A percentile compares a stretch with the other conserved stretches of the same genome.
phyloP scores from a whole-genome alignment of 2,113 vertebrate species.

The Cyprinodon variegatus region DNA sequence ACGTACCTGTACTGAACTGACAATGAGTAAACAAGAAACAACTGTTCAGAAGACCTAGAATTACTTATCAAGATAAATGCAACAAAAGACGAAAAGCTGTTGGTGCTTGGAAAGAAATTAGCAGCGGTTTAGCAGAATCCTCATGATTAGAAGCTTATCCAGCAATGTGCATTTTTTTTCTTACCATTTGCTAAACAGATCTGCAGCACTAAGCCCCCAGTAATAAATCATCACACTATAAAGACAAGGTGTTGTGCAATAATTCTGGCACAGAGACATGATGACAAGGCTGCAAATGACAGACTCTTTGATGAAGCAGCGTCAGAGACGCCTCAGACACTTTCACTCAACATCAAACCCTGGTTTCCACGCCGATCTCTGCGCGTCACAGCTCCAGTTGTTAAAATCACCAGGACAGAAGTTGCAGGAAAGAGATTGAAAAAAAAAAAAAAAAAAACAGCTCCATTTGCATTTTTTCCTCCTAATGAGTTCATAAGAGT shows the following conservation, averaged over 20 bases:
- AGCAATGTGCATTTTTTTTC: background rate
- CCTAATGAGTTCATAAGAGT: slow-evolving; percentile 89
- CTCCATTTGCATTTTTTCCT: slow-evolving; percentile 85
- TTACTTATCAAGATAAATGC: background rate
- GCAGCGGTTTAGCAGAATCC: too few relatives aligned
- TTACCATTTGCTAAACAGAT: background rate
- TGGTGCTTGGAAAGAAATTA: too few relatives aligned
- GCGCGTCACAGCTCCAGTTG: slow-evolving; percentile 18
- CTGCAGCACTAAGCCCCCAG: background rate
- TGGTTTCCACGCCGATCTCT: slow-evolving; percentile 15
- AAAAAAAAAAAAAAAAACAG: slow-evolving; percentile 38
- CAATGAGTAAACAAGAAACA: background rate
- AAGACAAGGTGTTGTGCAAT: slow-evolving; percentile 5
- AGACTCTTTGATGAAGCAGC: slow-evolving; percentile 48
- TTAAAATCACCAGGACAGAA: slow-evolving; percentile 55
- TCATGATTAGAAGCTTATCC: too few relatives aligned
- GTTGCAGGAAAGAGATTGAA: slow-evolving; percentile 33
- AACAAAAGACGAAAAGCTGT: too few relatives aligned
- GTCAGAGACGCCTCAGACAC: slow-evolving; percentile 41
- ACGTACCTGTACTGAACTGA: background rate
- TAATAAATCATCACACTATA: background rate
- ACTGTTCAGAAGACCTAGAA: background rate
- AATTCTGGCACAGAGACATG: slow-evolving; percentile 27
- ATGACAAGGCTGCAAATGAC: slow-evolving; percentile 50
- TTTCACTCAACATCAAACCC: slow-evolving; percentile 47